phyloP scores from a whole-genome alignment of 2,113 vertebrate genomes.

The Reinhardtius hippoglossoides region DNA sequence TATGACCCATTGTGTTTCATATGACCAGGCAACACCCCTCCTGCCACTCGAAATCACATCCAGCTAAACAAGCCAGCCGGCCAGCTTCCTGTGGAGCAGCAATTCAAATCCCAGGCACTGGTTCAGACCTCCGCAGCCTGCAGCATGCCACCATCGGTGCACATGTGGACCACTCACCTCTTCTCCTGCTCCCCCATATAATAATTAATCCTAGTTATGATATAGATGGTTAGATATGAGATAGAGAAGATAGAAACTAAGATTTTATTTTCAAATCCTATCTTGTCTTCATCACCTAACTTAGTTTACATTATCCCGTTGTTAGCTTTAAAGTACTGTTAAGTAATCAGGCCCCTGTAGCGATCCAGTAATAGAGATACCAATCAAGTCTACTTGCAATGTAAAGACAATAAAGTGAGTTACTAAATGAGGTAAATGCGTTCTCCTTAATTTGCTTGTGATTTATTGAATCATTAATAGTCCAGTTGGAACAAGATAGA shows the following conservation, averaged over 20 bases:
- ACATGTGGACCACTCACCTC: conserved; percentile 83
- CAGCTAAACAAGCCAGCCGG: conserved; percentile 84
- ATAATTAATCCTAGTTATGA: conserved; percentile 78
- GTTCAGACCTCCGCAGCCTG: conserved; percentile 84
- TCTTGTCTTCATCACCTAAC: conserved; percentile 82
- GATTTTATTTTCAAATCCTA: conserved; percentile 83
- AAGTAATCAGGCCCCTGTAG: conserved; percentile 70
- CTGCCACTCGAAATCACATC: conserved; percentile 83
- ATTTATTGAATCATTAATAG: conserved; percentile 67
- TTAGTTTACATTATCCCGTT: conserved; percentile 85
- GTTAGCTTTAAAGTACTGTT: conserved; percentile 53
- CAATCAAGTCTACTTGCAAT: conserved; percentile 64
- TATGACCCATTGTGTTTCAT: conserved; percentile 83
- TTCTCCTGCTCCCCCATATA: conserved; percentile 39
- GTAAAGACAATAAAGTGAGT: conserved; percentile 70
- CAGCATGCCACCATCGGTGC: conserved; percentile 85
- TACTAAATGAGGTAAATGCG: conserved; percentile 64
- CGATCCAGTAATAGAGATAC: conserved; percentile 56
- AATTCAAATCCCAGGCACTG: conserved; percentile 85
- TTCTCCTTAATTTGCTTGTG: conserved; percentile 67
- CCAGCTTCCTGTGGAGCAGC: conserved; percentile 79
- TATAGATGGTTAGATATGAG: conserved; percentile 17
- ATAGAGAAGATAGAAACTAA: conserved; percentile 78
- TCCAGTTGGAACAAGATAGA: conserved; percentile 25
- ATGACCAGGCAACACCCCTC: conserved; percentile 79